A percentile compares a stretch with the other conserved stretches of the same genome.
These are phyloP conservation scores for Scrobipalpa atriplicella DNA, from an alignment of 2,888 invertebrate species.

Conservation along the genomic window DNA sequence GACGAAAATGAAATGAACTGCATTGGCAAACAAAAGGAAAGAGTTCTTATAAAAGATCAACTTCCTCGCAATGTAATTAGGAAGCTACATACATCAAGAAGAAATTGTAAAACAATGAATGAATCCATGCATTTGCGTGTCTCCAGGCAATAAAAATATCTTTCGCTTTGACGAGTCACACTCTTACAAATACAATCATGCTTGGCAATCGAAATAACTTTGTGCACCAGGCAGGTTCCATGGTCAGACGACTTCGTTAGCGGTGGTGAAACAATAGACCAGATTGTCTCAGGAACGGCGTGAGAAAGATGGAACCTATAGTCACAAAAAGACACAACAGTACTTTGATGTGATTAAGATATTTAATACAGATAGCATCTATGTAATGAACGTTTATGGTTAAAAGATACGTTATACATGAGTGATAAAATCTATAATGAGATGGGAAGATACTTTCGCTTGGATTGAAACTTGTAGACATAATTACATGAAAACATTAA, in stretches of 20 bases:
- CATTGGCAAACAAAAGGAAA: neutral
- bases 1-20: neutral
- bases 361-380: constrained; percentile 1
- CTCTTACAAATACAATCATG: neutral
- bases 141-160: constrained; percentile 1
- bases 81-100: neutral
- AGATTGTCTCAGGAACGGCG: constrained; percentile 26
- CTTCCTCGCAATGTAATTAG: neutral
- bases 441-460: neutral
- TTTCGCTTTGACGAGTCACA: constrained; percentile 11
- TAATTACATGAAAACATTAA: neutral
- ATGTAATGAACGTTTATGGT: neutral
- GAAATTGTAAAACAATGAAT: constrained; percentile 4
- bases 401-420: constrained; percentile 5
- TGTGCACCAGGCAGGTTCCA: constrained; percentile 11
- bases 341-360: constrained; percentile 12
- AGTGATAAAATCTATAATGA: constrained; percentile 3
- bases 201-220: constrained; percentile 7
- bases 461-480: neutral
- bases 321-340: constrained; percentile 8
- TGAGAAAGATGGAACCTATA: constrained; percentile 28
- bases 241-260: constrained; percentile 29
- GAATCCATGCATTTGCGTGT: constrained; percentile 10
- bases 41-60: neutral
- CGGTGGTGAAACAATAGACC: constrained; percentile 29